Evolutionary conservation across 2,113 vertebrate species (phyloP).

Genomic region (Geothlypis trichas): DNA sequence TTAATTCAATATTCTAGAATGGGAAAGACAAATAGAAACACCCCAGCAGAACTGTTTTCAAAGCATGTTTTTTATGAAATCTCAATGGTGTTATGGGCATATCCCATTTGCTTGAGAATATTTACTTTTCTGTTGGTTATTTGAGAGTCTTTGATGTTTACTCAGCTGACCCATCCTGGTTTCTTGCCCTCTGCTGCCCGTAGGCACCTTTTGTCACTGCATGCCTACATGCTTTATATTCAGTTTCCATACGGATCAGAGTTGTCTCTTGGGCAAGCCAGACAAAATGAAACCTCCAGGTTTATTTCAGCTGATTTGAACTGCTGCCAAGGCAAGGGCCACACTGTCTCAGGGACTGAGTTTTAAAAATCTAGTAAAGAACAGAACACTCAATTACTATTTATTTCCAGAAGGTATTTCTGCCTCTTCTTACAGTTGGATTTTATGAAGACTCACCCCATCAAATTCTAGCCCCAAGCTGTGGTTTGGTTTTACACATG

Average conservation of each 20-base stretch:
- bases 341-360: not conserved
- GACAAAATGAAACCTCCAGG: conserved; percentile 7
- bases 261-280: not conserved
- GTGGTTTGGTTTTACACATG: not conserved
- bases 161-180: conserved; percentile 38
- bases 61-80: conserved; percentile 27
- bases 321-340: not conserved
- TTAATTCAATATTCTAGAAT: conserved; percentile 37
- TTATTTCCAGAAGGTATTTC: conserved; percentile 23
- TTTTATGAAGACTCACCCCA: conserved; percentile 6
- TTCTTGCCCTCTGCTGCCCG: conserved; percentile 4
- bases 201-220: conserved; percentile 24
- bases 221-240: not conserved
- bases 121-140: conserved; percentile 43
- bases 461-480: not conserved
- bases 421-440: not conserved
- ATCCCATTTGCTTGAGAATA: conserved; percentile 22
- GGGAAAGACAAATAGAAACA: conserved; percentile 25
- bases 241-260: not conserved
- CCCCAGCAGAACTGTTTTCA: conserved; percentile 16
- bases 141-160: conserved; percentile 36
- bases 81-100: not conserved
- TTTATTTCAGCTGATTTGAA: conserved; percentile 28
- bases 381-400: not conserved
- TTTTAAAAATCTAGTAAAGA: conserved; percentile 18